phyloP scores from a whole-genome alignment of 1,140 invertebrate genomes.

The Lasaia peninsularis region DNA sequence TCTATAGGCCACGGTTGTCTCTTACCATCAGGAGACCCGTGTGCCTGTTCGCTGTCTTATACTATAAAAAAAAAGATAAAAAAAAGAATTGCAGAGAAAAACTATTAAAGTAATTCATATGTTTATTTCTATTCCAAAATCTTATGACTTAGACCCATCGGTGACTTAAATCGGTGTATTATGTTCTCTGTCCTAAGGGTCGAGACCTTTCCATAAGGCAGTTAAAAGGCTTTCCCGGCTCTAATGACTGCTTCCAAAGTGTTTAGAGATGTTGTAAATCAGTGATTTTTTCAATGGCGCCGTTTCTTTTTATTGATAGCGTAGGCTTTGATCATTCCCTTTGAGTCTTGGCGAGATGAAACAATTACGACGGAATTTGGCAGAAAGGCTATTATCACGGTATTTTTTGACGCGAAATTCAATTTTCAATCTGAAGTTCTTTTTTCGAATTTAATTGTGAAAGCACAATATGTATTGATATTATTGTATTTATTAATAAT shows the following conservation, averaged over 20 bases:
- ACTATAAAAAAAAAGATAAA: neutral
- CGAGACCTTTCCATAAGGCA: conserved; percentile 29
- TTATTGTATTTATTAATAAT: no score
- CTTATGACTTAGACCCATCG: conserved; percentile 13
- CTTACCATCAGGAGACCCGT: no score
- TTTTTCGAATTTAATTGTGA: no score
- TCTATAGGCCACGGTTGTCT: no score
- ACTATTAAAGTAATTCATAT: no score
- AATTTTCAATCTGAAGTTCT: no score
- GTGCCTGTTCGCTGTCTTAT: neutral
- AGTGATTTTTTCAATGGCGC: conserved; percentile 13
- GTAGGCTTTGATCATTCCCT: neutral
- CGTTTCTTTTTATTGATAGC: neutral
- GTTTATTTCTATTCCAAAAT: neutral
- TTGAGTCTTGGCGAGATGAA: no score
- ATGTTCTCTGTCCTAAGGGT: conserved; percentile 27
- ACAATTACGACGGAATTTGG: neutral
- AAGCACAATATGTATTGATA: no score
- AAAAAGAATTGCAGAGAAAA: no score
- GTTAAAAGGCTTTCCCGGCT: conserved; percentile 32
- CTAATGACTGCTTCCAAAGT: conserved; percentile 33
- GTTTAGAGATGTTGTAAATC: conserved; percentile 27
- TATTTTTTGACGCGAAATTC: neutral
- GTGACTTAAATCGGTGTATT: conserved; percentile 32
- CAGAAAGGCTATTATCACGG: neutral